Evolutionary conservation across 2,888 invertebrate species (phyloP).

Genomic region (Caenorhabditis sp.): DNA sequence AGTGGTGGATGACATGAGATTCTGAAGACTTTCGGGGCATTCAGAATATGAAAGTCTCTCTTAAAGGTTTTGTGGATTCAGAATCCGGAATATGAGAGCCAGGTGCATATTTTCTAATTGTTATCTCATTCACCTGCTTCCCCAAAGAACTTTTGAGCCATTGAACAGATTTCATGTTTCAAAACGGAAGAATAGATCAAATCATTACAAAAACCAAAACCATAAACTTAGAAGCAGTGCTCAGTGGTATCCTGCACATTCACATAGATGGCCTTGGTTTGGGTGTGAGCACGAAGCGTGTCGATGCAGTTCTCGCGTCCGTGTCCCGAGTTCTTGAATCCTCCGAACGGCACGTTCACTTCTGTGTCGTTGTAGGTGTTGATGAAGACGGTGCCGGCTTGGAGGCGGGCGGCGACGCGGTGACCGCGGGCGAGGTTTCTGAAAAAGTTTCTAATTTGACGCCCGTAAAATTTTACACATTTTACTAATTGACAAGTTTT

Average conservation of each 20-base stretch:
- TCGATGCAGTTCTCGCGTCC: constrained; percentile 86
- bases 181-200: too few relatives aligned
- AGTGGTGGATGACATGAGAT: too few relatives aligned
- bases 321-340: constrained; percentile 85
- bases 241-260: constrained; percentile 73
- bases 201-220: too few relatives aligned
- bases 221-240: constrained; percentile 66
- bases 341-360: constrained; percentile 85
- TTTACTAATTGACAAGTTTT: neutral
- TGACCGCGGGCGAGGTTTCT: constrained; percentile 85
- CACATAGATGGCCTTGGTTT: constrained; percentile 84
- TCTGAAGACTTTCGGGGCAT: too few relatives aligned
- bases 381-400: constrained; percentile 86
- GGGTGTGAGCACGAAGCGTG: constrained; percentile 85
- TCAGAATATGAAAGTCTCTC: too few relatives aligned
- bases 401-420: constrained; percentile 84
- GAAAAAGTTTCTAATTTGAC: too few relatives aligned
- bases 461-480: neutral
- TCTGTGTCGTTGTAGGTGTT: constrained; percentile 85
- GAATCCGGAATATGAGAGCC: too few relatives aligned
- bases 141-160: too few relatives aligned
- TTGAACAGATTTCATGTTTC: too few relatives aligned
- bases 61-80: too few relatives aligned
- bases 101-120: too few relatives aligned
- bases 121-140: too few relatives aligned